These are phyloP conservation scores for Blera fallax DNA, from an alignment of 2,888 invertebrate genomes.

Conservation along the genomic window DNA sequence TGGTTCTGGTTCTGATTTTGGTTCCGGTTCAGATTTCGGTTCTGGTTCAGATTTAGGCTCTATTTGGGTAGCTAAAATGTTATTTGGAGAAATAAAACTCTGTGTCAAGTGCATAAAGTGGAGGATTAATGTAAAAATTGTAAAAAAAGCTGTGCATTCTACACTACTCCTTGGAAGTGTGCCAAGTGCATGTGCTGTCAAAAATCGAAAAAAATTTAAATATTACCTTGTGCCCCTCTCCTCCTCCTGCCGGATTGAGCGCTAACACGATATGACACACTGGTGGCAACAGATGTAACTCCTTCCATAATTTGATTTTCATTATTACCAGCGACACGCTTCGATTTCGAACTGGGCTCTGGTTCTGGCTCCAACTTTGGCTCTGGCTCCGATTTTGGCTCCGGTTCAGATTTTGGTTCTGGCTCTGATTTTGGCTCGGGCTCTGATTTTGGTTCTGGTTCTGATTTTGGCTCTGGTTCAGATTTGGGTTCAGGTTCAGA, in stretches of 20 bases:
- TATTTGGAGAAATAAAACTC: constrained; percentile 29
- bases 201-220: not conserved
- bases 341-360: constrained; percentile 82
- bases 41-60: constrained; percentile 82
- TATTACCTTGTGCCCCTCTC: constrained; percentile 74
- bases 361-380: constrained; percentile 82
- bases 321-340: constrained; percentile 83
- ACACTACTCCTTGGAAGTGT: constrained; percentile 61
- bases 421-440: constrained; percentile 82
- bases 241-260: constrained; percentile 81
- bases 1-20: constrained; percentile 79
- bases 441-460: constrained; percentile 82
- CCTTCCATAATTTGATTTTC: constrained; percentile 82
- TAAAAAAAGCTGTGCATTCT: constrained; percentile 48
- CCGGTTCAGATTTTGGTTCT: constrained; percentile 80
- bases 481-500: constrained; percentile 78
- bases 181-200: constrained; percentile 50
- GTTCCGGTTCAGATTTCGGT: constrained; percentile 75
- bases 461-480: constrained; percentile 80
- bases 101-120: constrained; percentile 61
- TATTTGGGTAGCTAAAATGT: constrained; percentile 74
- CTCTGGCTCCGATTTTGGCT: constrained; percentile 82
- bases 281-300: constrained; percentile 88
- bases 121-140: constrained; percentile 13
- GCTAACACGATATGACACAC: constrained; percentile 90